Conservation (phyloP, 2,797 vertebrate genomes). For the Coreius guichenoti region DNA sequence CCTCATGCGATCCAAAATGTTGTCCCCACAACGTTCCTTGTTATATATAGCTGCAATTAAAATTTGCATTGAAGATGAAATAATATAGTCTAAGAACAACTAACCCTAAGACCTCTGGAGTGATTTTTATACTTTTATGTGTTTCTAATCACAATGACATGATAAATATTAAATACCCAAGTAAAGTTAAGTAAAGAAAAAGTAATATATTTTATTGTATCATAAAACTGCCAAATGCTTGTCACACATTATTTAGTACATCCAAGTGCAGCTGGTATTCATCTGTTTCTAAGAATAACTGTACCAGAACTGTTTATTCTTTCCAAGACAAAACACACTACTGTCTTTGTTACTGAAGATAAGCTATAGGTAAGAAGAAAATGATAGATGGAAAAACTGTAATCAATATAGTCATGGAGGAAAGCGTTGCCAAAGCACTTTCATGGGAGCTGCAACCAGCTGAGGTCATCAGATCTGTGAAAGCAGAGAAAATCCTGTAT, state of each 20-base stretch:
- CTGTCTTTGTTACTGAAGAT: neutral
- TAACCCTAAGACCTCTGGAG: too few relatives aligned
- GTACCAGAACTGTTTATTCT: neutral
- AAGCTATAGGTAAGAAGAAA: slow-evolving; percentile 8
- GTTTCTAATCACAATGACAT: too few relatives aligned
- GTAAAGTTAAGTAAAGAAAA: neutral
- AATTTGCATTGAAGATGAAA: too few relatives aligned
- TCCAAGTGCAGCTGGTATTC: neutral
- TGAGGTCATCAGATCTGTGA: slow-evolving; percentile 78
- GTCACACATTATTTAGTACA: neutral
- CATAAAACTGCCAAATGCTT: neutral
- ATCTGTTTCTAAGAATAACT: slow-evolving; percentile 21
- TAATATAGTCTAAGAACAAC: too few relatives aligned
- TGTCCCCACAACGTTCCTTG: too few relatives aligned
- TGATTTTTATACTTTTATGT: too few relatives aligned
- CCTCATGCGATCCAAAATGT: neutral
- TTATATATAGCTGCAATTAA: too few relatives aligned
- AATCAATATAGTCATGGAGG: neutral
- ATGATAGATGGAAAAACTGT: neutral
- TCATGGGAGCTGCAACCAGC: slow-evolving; percentile 74
- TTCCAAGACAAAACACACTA: neutral
- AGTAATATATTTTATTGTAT: neutral
- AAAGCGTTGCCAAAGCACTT: slow-evolving; percentile 1
- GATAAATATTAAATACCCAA: too few relatives aligned
- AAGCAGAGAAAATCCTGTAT: slow-evolving; percentile 28